Evolutionary conservation across 2,113 vertebrate genomes (phyloP), one percentile per base, ranked within the genome.

Genomic region (Epinephelus fuscoguttatus): DNA sequence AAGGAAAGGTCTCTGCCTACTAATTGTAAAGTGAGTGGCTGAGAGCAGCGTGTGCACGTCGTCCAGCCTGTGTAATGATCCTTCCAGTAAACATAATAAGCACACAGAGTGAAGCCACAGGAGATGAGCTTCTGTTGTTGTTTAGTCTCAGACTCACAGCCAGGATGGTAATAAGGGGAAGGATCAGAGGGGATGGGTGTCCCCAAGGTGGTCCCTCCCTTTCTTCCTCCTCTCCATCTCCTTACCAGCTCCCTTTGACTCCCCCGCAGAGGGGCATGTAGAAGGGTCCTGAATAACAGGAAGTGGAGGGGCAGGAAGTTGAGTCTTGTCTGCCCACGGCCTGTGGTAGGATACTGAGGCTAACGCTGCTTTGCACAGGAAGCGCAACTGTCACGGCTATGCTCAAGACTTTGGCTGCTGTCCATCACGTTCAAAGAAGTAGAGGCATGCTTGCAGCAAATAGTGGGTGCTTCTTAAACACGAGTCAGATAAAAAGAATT

Each of bases 281-380:
- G 85, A 91, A 80, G 88, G 87, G 92, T 93, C 90, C 84, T 86
- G 91, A 95, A 96, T 94, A 95, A 96, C 95, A 95, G 95, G 95
- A 96, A 95, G 90, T 91, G 85, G 78, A 92, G 86, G 85, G 93
- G 92, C 95, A 95, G 95, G 95, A 95, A 95, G 93, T 94, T 85
- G 91, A 90, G 92, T 92, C 88, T 90, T 89, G 91, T 90, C 94
- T 93, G 90, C 93, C 88, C 92, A 87, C 80, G 60, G 93, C 71
- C 88, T 94, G 89, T 77, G 90, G 90, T 94, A 90, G 92, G 88
- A 94, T 89, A 88, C 79, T 77, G 78, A 89, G 88, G 52, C 87
- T 71, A 62, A 80, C 78, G 67, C 70, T 69, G 85, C 67, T 73
- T 68, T 56, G 64, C 88, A 90, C 92, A 94, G 94, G 94, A 95